Evolutionary conservation across 2,888 invertebrate genomes (phyloP).

Genomic region (Andrena fulva): DNA sequence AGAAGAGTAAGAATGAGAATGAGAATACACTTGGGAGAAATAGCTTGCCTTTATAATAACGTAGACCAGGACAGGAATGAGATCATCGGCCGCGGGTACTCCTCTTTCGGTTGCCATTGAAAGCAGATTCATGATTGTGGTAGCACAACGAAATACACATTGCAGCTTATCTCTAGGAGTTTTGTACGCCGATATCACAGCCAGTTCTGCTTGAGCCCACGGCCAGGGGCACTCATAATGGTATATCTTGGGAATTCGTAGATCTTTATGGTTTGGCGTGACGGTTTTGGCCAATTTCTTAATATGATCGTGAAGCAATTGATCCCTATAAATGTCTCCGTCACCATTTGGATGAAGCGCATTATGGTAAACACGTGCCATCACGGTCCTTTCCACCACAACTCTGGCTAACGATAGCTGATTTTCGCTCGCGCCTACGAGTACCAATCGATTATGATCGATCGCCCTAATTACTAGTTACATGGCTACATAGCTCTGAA

Average conservation of each 20-base stretch:
- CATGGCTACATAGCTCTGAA: not conserved
- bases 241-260: conserved; percentile 92
- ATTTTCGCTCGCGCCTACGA: conserved; percentile 88
- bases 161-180: conserved; percentile 94
- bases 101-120: conserved; percentile 92
- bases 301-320: conserved; percentile 95
- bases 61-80: conserved; percentile 98
- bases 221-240: conserved; percentile 98
- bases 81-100: conserved; percentile 96
- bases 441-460: not conserved
- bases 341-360: conserved; percentile 99
- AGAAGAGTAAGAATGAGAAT: not conserved
- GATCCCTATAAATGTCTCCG: conserved; percentile 96
- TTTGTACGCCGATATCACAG: conserved; percentile 95
- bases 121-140: conserved; percentile 96
- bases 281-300: conserved; percentile 91
- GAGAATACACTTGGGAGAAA: not conserved
- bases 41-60: conserved; percentile 93
- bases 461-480: not conserved
- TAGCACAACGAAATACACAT: conserved; percentile 94
- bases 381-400: conserved; percentile 95
- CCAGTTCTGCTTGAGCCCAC: conserved; percentile 95
- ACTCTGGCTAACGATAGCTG: conserved; percentile 92
- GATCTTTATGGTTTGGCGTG: conserved; percentile 92
- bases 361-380: conserved; percentile 95